Evolutionary conservation across 2,888 invertebrate genomes (phyloP).

Genomic region (Tetragonula carbonaria): DNA sequence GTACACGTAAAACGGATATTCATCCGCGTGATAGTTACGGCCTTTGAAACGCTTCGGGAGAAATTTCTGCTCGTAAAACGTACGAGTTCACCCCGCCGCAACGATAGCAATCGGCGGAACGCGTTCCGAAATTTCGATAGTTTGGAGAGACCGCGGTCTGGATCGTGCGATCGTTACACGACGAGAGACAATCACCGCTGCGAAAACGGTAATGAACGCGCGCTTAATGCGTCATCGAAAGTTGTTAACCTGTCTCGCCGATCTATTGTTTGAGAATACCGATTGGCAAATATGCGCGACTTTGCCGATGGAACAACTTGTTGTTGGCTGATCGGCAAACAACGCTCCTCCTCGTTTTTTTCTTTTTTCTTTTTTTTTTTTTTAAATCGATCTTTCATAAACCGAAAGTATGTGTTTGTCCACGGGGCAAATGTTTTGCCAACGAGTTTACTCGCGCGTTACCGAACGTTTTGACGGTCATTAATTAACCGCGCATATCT

Average conservation of each 20-base stretch:
- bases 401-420: not conserved
- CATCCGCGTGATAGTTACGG: conserved; percentile 9
- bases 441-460: not conserved
- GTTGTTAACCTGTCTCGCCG: conserved; percentile 44
- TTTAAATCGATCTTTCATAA: not conserved
- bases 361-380: too few relatives aligned
- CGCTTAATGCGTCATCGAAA: conserved; percentile 52
- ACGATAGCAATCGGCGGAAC: not conserved
- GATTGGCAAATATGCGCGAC: conserved; percentile 7
- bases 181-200: conserved; percentile 38
- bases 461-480: not conserved
- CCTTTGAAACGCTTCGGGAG: conserved; percentile 7
- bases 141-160: conserved; percentile 25
- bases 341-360: not conserved
- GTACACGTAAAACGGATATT: not conserved
- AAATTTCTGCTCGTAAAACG: conserved; percentile 51
- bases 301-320: not conserved
- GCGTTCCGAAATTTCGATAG: conserved; percentile 49
- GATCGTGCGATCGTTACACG: conserved; percentile 14
- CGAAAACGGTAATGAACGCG: conserved; percentile 44
- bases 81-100: not conserved
- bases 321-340: not conserved
- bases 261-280: conserved; percentile 1
- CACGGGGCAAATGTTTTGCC: not conserved
- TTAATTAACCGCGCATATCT: not conserved